Evolutionary conservation across 2,797 vertebrate genomes (phyloP), one percentile per base, ranked within the genome.

Genomic region (Heteromormyrus szaboi): DNA sequence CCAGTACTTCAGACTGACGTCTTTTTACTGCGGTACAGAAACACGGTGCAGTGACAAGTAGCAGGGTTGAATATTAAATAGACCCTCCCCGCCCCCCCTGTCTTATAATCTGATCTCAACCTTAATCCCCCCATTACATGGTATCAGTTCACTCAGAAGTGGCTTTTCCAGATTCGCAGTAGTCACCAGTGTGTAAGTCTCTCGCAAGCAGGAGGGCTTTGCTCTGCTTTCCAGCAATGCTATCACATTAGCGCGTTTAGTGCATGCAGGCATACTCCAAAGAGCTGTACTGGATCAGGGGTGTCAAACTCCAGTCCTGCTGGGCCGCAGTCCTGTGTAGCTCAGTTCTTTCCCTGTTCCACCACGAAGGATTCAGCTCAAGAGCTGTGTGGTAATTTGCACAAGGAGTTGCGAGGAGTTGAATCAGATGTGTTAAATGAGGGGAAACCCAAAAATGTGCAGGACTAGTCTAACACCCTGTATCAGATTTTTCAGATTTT

Each of bases 261-360:
- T 22, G 19, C n/a, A 54, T 51, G 54, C 85, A 89, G 44, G 79
- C 84, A 87, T n/a, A 72, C 84, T 65, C 88, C 22, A 37, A 85
- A 50, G 19, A 68, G 14, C 54, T 54, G 53, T 5, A 19, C 53
- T 0, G 4, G 53, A 54, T 19, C 53, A n/a, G 53, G 53, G 53
- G 53, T 56, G 53, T 56, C 53, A 19, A n/a, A 56, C 53, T 19
- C 4, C 53, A 54, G 53, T 19, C 53, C 53, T 54, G 53, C 17
- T 50, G 53, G 53, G 53, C 17, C 1, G 17, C 3, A 19, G 14
- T 17, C 53, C 53, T 19, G 53, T 50, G 48, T 19, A 19, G 53
- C 53, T 54, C 19, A 54, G 53, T 54, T 19, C 53, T 54, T 53
- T 17, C 14, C 51, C 51, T 54, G 51, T 54, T 54, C 14, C 53